Evolutionary conservation across 2,797 vertebrate genomes (phyloP).

Genomic region (Ataeniobius toweri): DNA sequence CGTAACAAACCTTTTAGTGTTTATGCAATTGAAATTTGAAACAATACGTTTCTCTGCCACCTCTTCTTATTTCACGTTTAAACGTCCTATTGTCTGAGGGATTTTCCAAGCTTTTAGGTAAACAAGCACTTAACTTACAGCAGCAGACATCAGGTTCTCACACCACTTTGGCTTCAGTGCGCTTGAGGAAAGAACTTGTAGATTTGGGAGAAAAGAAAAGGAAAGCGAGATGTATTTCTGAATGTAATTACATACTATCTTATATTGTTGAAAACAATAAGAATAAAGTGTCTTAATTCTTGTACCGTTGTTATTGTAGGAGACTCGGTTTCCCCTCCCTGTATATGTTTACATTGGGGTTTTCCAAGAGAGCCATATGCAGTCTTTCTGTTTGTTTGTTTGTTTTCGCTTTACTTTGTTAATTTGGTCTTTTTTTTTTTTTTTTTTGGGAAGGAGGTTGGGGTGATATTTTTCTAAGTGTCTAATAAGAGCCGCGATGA

Average conservation of each 20-base stretch:
- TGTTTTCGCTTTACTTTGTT: constrained; percentile 44
- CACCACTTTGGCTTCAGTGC: constrained; percentile 16
- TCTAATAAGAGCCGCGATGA: constrained; percentile 70
- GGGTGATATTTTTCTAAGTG: constrained; percentile 68
- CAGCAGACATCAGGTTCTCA: constrained; percentile 10
- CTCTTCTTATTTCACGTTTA: constrained; percentile 4
- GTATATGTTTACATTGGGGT: constrained; percentile 74
- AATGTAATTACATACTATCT: constrained; percentile 76
- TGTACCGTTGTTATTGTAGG: constrained; percentile 76
- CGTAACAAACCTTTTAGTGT: constrained; percentile 53
- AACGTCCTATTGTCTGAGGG: constrained; percentile 24
- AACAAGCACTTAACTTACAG: constrained; percentile 47
- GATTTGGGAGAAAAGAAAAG: constrained; percentile 1
- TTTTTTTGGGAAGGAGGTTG: constrained; percentile 30
- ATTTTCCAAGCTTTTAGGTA: constrained; percentile 15
- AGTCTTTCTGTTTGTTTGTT: constrained; percentile 33
- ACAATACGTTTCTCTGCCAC: neutral
- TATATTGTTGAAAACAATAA: constrained; percentile 80
- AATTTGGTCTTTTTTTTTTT: constrained; percentile 49
- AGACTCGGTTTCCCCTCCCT: constrained; percentile 53
- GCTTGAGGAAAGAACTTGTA: constrained; percentile 14
- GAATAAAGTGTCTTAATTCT: constrained; percentile 83
- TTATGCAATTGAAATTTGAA: neutral
- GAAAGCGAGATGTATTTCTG: constrained; percentile 60
- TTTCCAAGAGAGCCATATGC: constrained; percentile 74